Percentiles rank a stretch among this genome's conserved stretches.
Evolutionary conservation across 2,888 invertebrate species (phyloP).

Genomic region (Tethea ocularis): DNA sequence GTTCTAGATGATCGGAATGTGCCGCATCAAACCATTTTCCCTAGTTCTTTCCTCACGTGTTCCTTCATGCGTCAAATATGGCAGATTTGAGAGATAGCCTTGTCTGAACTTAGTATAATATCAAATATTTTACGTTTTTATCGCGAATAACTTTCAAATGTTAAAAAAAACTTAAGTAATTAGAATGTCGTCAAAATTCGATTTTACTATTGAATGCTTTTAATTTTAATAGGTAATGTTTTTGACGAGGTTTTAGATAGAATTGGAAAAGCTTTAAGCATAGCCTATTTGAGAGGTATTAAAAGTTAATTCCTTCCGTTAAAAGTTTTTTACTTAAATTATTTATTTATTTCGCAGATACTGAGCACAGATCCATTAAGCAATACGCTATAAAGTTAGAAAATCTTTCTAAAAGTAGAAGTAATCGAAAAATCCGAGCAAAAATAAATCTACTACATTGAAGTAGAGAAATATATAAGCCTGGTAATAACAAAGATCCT

Average conservation of each 20-base stretch:
- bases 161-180: background rate
- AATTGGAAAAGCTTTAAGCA: background rate
- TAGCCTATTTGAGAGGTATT: too few species aligned
- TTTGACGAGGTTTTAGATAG: background rate
- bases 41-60: background rate
- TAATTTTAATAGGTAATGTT: background rate
- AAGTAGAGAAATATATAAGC: slow-evolving; percentile 20
- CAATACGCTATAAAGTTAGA: too few species aligned
- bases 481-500: slow-evolving; percentile 10
- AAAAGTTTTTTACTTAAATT: too few species aligned
- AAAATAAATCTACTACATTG: background rate
- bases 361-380: too few species aligned
- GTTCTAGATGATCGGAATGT: too few species aligned
- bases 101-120: background rate
- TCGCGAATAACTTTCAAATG: background rate
- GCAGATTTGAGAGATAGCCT: background rate
- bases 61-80: background rate
- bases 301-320: too few species aligned
- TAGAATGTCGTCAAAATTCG: background rate
- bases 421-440: background rate
- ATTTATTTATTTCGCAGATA: too few species aligned
- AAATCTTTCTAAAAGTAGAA: too few species aligned
- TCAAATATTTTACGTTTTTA: slow-evolving; percentile 2
- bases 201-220: background rate
- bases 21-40: background rate